Conservation (phyloP, 2,797 vertebrate species). For the Pipistrellus nathusii region DNA sequence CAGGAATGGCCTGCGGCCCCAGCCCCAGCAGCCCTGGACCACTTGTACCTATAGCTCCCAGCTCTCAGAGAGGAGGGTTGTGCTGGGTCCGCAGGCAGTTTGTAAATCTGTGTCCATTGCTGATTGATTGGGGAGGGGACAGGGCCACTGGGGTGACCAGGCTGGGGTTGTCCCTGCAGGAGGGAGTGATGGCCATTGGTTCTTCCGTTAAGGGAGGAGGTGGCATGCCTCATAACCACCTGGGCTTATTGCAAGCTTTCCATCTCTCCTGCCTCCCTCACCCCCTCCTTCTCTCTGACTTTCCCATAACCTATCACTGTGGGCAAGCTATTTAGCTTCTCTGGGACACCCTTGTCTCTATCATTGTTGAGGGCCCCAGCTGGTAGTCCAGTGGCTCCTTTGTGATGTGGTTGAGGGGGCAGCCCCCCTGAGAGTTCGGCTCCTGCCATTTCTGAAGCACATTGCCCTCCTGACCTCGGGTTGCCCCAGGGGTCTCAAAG, state of each 20-base stretch:
- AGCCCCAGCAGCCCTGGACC: fast-evolving
- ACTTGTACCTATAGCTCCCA: not conserved
- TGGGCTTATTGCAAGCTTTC: not conserved
- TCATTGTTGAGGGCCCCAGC: fast-evolving
- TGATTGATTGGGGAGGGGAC: not conserved
- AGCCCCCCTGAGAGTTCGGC: not conserved
- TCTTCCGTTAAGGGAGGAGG: not conserved
- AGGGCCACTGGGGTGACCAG: not conserved
- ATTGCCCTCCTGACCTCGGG: not conserved
- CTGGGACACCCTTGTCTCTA: no score
- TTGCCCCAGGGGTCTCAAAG: not conserved
- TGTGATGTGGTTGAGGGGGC: fast-evolving
- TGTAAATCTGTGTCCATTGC: fast-evolving
- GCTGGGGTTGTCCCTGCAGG: not conserved
- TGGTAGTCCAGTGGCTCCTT: not conserved
- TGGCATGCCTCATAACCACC: fast-evolving
- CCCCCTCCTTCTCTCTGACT: no score
- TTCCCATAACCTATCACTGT: not conserved
- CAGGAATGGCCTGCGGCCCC: not conserved
- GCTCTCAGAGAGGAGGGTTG: not conserved
- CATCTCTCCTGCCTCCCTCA: not conserved
- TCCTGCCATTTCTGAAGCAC: not conserved
- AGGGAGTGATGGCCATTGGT: no score
- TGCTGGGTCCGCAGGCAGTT: not conserved
- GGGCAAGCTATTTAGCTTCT: not conserved